Evolutionary conservation across 2,113 vertebrate species (phyloP).

Genomic region (Perognathus longimembris): DNA sequence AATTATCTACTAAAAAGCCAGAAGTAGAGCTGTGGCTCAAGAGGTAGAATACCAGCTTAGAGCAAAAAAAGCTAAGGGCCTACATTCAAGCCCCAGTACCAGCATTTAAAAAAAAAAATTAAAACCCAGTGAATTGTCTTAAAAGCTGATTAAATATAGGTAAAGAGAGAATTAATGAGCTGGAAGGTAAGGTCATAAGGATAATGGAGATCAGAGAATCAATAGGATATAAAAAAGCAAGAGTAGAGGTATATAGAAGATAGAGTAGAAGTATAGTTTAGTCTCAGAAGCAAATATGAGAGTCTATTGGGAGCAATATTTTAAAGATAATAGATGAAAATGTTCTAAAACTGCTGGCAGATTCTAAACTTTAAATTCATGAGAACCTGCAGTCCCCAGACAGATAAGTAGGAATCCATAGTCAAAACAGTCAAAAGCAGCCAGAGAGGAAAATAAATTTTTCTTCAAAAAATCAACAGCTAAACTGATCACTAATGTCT

Average conservation of each 20-base stretch:
- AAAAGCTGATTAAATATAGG: conserved; percentile 42
- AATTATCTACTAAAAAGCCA: no score
- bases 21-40: no score
- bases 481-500: not conserved
- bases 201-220: conserved; percentile 6
- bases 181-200: not conserved
- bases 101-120: no score
- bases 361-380: not conserved
- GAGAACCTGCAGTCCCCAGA: not conserved
- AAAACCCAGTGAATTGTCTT: not conserved
- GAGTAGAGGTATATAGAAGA: not conserved
- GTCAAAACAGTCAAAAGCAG: conserved; percentile 2
- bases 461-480: conserved; percentile 8
- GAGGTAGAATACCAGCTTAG: no score
- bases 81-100: no score
- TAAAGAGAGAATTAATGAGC: conserved; percentile 47
- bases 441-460: conserved; percentile 13
- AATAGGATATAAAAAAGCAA: not conserved
- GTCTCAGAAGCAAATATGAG: conserved; percentile 36
- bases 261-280: conserved; percentile 9
- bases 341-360: conserved; percentile 23
- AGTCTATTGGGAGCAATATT: conserved; percentile 32
- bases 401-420: conserved; percentile 18
- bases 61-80: no score
- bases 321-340: conserved; percentile 44